Conservation (phyloP, 2,113 vertebrate species). For the Loxodonta africana region DNA sequence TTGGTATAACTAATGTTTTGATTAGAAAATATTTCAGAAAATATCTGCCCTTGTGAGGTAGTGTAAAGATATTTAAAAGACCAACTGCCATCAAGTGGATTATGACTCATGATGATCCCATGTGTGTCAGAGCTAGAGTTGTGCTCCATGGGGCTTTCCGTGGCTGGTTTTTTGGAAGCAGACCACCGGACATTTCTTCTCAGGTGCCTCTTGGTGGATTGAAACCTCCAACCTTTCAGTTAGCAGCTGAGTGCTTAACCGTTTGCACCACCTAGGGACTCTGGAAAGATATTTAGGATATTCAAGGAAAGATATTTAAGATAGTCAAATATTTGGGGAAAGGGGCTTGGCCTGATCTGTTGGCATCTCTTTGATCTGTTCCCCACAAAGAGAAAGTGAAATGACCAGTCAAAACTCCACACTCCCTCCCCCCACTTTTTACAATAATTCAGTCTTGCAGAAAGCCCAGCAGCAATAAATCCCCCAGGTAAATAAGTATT, state of each 20-base stretch:
- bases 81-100: background rate
- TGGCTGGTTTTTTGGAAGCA: background rate
- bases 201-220: background rate
- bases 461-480: background rate
- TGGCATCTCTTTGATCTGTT: background rate
- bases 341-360: background rate
- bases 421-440: background rate
- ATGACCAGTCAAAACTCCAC: background rate
- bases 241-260: background rate
- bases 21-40: conserved; percentile 30
- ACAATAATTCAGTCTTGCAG: background rate
- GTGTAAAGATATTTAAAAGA: background rate
- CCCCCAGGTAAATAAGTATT: background rate
- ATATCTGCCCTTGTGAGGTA: background rate
- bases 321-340: background rate
- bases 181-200: background rate
- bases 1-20: background rate
- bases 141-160: background rate
- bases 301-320: background rate
- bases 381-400: background rate
- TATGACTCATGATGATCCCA: background rate
- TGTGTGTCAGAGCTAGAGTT: background rate
- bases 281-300: background rate
- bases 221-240: background rate
- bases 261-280: background rate